Evolutionary conservation across 23 tunicate species (phyloP), one percentile per base, ranked within the genome.

Genomic region (Clavelina lepadiformis): DNA sequence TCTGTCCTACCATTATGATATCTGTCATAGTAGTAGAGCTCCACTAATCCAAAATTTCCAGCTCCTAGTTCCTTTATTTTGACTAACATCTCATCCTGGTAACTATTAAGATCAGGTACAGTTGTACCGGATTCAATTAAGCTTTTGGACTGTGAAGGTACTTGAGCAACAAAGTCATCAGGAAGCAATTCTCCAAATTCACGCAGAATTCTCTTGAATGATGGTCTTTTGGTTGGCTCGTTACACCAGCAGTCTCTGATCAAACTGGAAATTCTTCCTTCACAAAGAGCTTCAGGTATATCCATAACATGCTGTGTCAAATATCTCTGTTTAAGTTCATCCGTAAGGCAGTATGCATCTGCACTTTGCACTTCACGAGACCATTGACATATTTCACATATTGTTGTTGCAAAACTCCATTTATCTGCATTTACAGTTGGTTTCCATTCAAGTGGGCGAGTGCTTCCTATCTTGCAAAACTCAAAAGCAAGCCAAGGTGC

Each of bases 401-500:
- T 80, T 19, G 97, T 89, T 5, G 89, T 81, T 46, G 88, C 97
- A 58, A 62, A 89, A 35, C 97, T 81, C 97, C 97, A 89, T 38
- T 77, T 77, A 55, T 89, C 97, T 0, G 77, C 96, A 1, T 37
- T 58, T 8, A 68, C 61, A 11, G 76, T 79, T 3, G 79, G 75
- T 34, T 27, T 68, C 8, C 32, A 6, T 7, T 52, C 1, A 1
- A 32, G 18, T 20, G 61, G 56, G 7, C 33, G 30, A 3, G 30
- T 37, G 2, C 30, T 23, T 1, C 68, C 75, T 2, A 68, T n/a
- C 6, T 26, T 2, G 58, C 97, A 81, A 63, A 81, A 89, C 64
- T 89, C 97, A 51, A 56, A 75, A 1, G 83, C 97, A 13, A 89
- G 59, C 97, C 97, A 89, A 1, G 97, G 97, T n/a, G 83, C 74